Percentiles rank a stretch among this genome's conserved stretches.
Evolutionary conservation across 2,113 vertebrate species (phyloP).

Genomic region (Pygathrix nemaeus): DNA sequence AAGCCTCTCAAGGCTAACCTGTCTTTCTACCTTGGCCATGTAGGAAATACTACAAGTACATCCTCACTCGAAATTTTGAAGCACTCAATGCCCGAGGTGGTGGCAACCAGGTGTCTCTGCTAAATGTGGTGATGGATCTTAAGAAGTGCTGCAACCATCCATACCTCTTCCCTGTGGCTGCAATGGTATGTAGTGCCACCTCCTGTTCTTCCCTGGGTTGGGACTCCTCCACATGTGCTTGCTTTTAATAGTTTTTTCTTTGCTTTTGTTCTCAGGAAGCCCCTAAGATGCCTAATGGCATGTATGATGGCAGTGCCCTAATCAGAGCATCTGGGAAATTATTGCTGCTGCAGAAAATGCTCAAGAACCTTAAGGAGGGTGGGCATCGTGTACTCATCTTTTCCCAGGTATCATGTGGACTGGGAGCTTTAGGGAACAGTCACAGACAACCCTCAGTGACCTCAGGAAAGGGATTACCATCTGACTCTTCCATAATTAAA

Average conservation of each 20-base stretch:
- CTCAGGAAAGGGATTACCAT: background rate
- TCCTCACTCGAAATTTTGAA: constrained; percentile 97
- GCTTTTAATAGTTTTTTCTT: background rate
- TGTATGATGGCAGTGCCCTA: constrained; percentile 96
- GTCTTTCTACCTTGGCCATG: background rate
- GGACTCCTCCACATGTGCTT: background rate
- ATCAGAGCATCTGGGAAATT: constrained; percentile 96
- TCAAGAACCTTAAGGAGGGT: constrained; percentile 95
- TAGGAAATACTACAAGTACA: constrained; percentile 99
- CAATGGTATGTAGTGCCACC: constrained; percentile 86
- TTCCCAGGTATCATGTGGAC: constrained; percentile 90
- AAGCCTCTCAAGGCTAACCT: background rate
- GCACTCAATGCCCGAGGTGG: constrained; percentile 96
- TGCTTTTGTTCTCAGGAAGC: constrained; percentile 89
- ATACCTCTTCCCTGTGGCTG: constrained; percentile 97
- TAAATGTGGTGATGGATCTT: constrained; percentile 99
- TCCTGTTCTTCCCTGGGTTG: background rate
- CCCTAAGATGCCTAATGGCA: constrained; percentile 98
- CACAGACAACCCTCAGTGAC: background rate
- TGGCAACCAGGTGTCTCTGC: constrained; percentile 96
- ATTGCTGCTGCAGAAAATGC: constrained; percentile 95
- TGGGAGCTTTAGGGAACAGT: background rate
- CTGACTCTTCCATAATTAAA: background rate
- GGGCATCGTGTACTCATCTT: constrained; percentile 98
- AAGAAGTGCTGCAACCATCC: constrained; percentile 99